Base-by-base conservation (phyloP, 2,888 invertebrate genomes). In the Chydorus sphaericus region DNA sequence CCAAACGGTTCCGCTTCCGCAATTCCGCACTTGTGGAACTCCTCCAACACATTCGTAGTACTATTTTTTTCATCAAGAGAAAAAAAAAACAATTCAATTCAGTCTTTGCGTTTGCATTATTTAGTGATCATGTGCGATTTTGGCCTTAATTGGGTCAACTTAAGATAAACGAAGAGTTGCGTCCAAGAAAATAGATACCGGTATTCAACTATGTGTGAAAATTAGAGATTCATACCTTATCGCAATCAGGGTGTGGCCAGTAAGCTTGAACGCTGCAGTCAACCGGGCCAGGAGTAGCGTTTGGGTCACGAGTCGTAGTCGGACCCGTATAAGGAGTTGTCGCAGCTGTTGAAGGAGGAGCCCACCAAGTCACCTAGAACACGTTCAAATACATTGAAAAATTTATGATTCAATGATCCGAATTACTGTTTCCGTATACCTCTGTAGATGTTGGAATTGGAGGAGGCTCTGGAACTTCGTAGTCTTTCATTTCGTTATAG, bases 21-120 rank as follows among this genome's bases (percentile, higher is more conserved):
- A 91, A 14, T 76, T 73, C 66, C 85, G 85, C 62, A 79, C 78
- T 51, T 81, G 71, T 4, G 82, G 80, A 65, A 81, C 79, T 5
- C 85, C 87, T 67, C 86, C 81, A 23, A 84, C 83, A 67, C 91
- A 91, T 59, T 87, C 81, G 73, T 85, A 89, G 65, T 88, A 91
- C 87, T 89, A 71, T n/a, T n/a, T n/a, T n/a, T n/a, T n/a, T n/a
- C n/a, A n/a, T n/a, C n/a, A n/a, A n/a, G n/a, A n/a, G n/a, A n/a
- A n/a, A n/a, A n/a, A n/a, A n/a, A n/a, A n/a, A n/a, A n/a, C n/a
- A n/a, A n/a, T n/a, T n/a, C n/a, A n/a, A n/a, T n/a, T n/a, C n/a
- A n/a, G n/a, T n/a, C n/a, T n/a, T n/a, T n/a, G n/a, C n/a, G n/a
- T n/a, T n/a, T n/a, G n/a, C n/a, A n/a, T n/a, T n/a, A n/a, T n/a